Evolutionary conservation across 1,140 invertebrate genomes (phyloP), one percentile per base, ranked within the genome.

Genomic region (Oscheius sp.): DNA sequence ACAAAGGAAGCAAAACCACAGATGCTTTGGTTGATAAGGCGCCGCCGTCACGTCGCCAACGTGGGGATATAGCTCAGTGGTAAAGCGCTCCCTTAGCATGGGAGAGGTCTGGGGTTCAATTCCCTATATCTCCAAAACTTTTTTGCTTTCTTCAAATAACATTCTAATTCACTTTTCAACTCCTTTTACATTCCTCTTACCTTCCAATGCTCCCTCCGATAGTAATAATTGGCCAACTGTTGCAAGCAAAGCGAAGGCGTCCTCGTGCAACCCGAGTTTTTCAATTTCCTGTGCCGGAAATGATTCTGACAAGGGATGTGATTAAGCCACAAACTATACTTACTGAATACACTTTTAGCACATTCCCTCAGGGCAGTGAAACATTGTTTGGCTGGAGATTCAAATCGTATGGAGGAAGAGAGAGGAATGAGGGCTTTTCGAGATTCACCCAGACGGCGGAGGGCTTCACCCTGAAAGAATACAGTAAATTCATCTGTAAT

Each of bases 101-200:
- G 67, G 67, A 68, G 67, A 68, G 67, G 67, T 31, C 67, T 68
- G 52, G 52, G 67, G 67, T 68, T 68, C 67, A 68, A 68, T 68
- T 68, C 55, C 67, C 55, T 38, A 68, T 61, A 68, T 55, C 55
- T 59, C 67, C 67, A 68, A n/a, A n/a, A n/a, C n/a, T n/a, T n/a
- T n/a, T n/a, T n/a, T n/a, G n/a, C n/a, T n/a, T n/a, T n/a, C n/a
- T n/a, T n/a, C n/a, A n/a, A n/a, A n/a, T n/a, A n/a, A n/a, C n/a
- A n/a, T n/a, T n/a, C n/a, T n/a, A n/a, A n/a, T n/a, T n/a, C n/a
- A n/a, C n/a, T n/a, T n/a, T n/a, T n/a, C n/a, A n/a, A n/a, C n/a
- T n/a, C n/a, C n/a, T n/a, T n/a, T n/a, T n/a, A n/a, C n/a, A n/a
- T n/a, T n/a, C n/a, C n/a, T n/a, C n/a, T n/a, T 7, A 23, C 49